Conservation (phyloP, 2,797 vertebrate species). For the Muscicapa striata region DNA sequence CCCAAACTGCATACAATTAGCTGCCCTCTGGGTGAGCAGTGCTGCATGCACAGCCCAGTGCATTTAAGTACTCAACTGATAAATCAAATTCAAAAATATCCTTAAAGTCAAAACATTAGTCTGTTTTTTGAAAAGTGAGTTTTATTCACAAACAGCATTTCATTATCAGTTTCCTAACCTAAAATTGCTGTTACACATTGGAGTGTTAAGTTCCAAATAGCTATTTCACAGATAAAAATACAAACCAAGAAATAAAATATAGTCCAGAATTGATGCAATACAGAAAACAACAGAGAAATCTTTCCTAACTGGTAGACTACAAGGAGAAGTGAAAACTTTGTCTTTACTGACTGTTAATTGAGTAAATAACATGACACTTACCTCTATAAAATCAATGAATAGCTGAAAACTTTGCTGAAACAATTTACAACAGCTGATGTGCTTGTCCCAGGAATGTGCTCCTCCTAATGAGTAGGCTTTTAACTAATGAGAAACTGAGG, state of each 20-base stretch:
- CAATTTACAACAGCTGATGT: slow-evolving; percentile 30
- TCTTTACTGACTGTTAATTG: not conserved
- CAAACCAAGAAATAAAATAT: not conserved
- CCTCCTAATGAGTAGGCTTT: slow-evolving; percentile 56
- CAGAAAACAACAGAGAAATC: not conserved
- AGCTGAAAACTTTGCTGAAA: slow-evolving; percentile 45
- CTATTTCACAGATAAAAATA: not conserved
- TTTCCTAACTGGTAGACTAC: not conserved
- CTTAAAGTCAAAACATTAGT: not conserved
- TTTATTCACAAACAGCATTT: not conserved
- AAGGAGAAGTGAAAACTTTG: slow-evolving; percentile 10
- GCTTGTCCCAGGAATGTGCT: slow-evolving; percentile 42
- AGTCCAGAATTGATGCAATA: not conserved
- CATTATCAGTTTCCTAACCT: not conserved
- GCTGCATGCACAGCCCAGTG: not conserved
- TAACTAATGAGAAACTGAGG: slow-evolving; percentile 57
- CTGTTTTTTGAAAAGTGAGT: not conserved
- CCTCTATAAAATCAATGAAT: slow-evolving; percentile 41
- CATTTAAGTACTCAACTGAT: not conserved
- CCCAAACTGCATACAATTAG: accelerated
- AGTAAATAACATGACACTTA: slow-evolving; percentile 59
- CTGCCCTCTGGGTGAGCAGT: not conserved
- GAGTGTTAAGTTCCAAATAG: not conserved
- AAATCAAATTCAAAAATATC: not conserved
- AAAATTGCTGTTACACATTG: not conserved